A percentile compares a stretch with the other conserved stretches of the same genome.
Conservation (phyloP, 2,797 vertebrate species). For the Calcarius lapponicus region DNA sequence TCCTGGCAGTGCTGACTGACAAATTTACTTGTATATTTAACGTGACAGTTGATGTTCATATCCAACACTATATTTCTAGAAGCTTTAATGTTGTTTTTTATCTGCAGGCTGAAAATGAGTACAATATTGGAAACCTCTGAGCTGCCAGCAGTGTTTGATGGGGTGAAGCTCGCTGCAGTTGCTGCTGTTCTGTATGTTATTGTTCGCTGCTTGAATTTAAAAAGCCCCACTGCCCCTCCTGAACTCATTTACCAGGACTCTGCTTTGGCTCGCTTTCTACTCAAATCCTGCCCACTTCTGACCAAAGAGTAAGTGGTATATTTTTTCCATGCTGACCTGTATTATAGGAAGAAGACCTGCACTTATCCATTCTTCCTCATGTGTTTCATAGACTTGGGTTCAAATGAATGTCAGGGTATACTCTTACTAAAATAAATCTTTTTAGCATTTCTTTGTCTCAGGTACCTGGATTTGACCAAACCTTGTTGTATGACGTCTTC, state of each 20-base stretch:
- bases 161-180: constrained; percentile 91
- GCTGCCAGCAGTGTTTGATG: constrained; percentile 92
- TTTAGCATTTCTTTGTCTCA: background rate
- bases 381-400: background rate
- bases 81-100: background rate
- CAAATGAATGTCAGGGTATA: background rate
- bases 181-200: constrained; percentile 90
- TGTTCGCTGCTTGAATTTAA: constrained; percentile 92
- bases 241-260: constrained; percentile 88
- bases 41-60: background rate
- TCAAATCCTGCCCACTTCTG: constrained; percentile 90
- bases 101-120: constrained; percentile 75
- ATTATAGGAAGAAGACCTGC: background rate
- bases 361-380: background rate
- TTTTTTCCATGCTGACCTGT: background rate
- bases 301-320: constrained; percentile 92
- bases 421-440: background rate
- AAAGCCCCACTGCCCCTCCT: constrained; percentile 87
- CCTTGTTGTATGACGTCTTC: background rate
- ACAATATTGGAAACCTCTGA: constrained; percentile 79
- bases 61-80: background rate
- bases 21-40: background rate
- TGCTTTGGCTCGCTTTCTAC: constrained; percentile 84
- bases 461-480: background rate
- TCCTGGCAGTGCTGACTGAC: background rate